phyloP scores from a whole-genome alignment of 2,888 invertebrate genomes.

The Chaitophorus viminalis region DNA sequence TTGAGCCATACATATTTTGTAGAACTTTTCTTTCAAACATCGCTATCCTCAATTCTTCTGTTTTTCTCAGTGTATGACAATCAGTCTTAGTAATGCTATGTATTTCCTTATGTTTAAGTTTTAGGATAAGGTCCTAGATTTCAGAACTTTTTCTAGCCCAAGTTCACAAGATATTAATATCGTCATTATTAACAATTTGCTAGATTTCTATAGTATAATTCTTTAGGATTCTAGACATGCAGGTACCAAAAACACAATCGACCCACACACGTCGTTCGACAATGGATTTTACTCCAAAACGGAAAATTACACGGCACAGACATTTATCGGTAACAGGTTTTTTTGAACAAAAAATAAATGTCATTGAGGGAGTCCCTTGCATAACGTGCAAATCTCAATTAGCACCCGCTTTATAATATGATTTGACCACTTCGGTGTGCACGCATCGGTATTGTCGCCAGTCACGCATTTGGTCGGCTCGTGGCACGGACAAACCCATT shows the following conservation, averaged over 20 bases:
- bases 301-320: neutral
- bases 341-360: neutral
- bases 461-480: constrained; percentile 53
- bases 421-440: neutral
- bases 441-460: constrained; percentile 39
- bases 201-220: neutral
- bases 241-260: neutral
- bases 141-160: too few species aligned
- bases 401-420: constrained; percentile 33
- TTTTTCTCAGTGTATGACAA: too few species aligned
- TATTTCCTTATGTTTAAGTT: too few species aligned
- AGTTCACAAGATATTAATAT: neutral
- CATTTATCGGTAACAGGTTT: constrained; percentile 7
- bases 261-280: neutral
- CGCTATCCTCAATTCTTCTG: too few species aligned
- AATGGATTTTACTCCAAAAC: neutral
- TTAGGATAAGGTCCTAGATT: too few species aligned
- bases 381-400: constrained; percentile 46
- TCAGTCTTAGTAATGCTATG: too few species aligned
- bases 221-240: neutral
- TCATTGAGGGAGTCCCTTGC: neutral
- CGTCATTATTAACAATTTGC: neutral
- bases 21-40: too few species aligned
- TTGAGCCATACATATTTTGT: too few species aligned
- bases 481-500: constrained; percentile 59